Conservation (phyloP, 2,797 vertebrate species). For the Arremon aurantiirostris region DNA sequence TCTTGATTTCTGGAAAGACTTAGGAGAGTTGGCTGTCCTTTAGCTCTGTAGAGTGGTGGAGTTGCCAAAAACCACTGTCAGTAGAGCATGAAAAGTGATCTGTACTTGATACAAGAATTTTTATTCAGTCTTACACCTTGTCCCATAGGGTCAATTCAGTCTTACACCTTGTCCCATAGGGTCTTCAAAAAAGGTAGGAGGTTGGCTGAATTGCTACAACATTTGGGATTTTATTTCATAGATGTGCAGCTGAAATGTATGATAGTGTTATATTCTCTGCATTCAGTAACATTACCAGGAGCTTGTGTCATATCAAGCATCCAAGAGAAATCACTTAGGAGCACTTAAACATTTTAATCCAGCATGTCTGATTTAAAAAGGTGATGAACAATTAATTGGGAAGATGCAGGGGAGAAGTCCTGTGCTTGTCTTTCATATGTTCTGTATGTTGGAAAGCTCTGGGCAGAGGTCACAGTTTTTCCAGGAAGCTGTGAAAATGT, state of each 20-base stretch:
- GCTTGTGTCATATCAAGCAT: not conserved
- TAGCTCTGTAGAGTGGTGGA: not conserved
- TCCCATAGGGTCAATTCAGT: too few relatives aligned
- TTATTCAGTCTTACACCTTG: too few relatives aligned
- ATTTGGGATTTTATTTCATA: not conserved
- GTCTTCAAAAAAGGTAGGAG: not conserved
- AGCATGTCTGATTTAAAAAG: not conserved
- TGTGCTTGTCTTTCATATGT: fast-evolving
- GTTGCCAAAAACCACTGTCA: not conserved
- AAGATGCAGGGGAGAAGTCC: not conserved
- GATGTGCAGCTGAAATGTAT: not conserved
- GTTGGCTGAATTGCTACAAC: not conserved
- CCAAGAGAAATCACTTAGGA: not conserved
- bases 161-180: not conserved
- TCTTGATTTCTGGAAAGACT: not conserved
- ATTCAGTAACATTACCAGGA: not conserved
- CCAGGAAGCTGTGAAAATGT: not conserved
- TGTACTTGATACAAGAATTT: not conserved
- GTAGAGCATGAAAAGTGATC: not conserved
- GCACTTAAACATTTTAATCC: not conserved
- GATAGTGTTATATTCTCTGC: not conserved
- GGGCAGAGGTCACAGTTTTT: not conserved
- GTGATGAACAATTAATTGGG: not conserved
- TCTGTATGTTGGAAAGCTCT: not conserved
- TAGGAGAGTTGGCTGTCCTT: not conserved